Evolutionary conservation across 1,140 invertebrate genomes (phyloP), one percentile per base, ranked within the genome.

Genomic region (Chironomus tepperi): DNA sequence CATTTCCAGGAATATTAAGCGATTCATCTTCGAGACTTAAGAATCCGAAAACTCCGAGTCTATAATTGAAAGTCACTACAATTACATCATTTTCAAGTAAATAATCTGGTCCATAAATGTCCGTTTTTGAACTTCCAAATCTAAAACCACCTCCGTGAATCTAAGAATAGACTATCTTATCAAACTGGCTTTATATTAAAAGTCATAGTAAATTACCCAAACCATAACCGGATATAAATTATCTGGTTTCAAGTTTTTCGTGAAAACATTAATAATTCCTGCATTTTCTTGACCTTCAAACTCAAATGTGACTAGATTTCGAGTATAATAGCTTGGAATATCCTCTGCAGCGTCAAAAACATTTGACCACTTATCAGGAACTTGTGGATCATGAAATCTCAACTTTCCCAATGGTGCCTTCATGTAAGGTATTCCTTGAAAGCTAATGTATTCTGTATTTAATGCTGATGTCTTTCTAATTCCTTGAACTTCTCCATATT

Each of bases 141-240:
- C 85, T 77, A 75, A 89, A 87, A 24, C 84, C 86, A 42, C 89
- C 89, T 7, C 88, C 88, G 77, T 90, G 88, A 19, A 70, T 19
- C 65, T 70, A 70, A 73, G 89, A 70, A 70, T 19, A 2, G 19
- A 5, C 7, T 70, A 18, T 0, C 19, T 19, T 70, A 18, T 1
- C n/a, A 70, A 9, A 6, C 9, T 70, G 6, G 16, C 19, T 18
- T 18, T 67, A 7, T 67, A 2, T 18, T 18, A 19, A 1, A 6
- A 19, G 3, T n/a, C n/a, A n/a, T 18, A 10, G 6, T 21, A 19
- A 19, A 70, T 19, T 70, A 21, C 65, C 65, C 65, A 70, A 19
- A 70, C 18, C 65, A 70, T 19, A 19, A 70, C 65, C 18, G 65
- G 65, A 70, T 70, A 70, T 18, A 19, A 7, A 7, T 70, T 70